These are phyloP conservation scores for Penaeus indicus DNA, from an alignment of 1,140 invertebrate genomes.

Conservation along the genomic window DNA sequence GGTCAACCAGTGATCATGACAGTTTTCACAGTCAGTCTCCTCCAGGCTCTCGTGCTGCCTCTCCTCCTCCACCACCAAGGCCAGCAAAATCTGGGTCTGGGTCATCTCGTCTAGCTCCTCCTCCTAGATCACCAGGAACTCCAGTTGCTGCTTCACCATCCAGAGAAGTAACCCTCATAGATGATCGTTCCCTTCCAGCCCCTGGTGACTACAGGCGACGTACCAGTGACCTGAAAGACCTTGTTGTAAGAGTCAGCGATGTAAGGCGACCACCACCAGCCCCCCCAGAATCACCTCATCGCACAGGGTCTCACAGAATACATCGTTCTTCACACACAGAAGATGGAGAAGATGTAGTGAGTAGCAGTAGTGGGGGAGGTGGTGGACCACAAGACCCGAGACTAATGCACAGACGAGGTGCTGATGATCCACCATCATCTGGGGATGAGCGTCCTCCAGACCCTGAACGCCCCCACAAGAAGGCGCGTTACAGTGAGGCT, in stretches of 20 bases:
- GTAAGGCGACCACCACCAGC: conserved; percentile 54
- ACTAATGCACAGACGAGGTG: conserved; percentile 39
- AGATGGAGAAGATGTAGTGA: conserved; percentile 54
- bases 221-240: conserved; percentile 64
- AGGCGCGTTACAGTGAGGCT: conserved; percentile 51
- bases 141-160: conserved; percentile 63
- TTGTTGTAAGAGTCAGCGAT: conserved; percentile 65
- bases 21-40: conserved; percentile 69
- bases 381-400: conserved; percentile 62
- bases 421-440: conserved; percentile 60
- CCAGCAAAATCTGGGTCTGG: conserved; percentile 31
- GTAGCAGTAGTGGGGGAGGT: conserved; percentile 50
- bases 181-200: conserved; percentile 61
- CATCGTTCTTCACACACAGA: conserved; percentile 54
- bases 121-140: conserved; percentile 62
- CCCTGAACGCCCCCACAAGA: conserved; percentile 58
- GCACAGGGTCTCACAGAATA: conserved; percentile 35
- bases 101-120: conserved; percentile 54
- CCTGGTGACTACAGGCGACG: conserved; percentile 60
- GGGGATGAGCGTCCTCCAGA: conserved; percentile 60
- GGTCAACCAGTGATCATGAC: conserved; percentile 69
- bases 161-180: conserved; percentile 64
- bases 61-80: conserved; percentile 50
- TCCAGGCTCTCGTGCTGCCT: conserved; percentile 64
- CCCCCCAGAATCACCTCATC: conserved; percentile 57